Evolutionary conservation across 2,888 invertebrate species (phyloP).

Genomic region (Ectemnius lituratus): DNA sequence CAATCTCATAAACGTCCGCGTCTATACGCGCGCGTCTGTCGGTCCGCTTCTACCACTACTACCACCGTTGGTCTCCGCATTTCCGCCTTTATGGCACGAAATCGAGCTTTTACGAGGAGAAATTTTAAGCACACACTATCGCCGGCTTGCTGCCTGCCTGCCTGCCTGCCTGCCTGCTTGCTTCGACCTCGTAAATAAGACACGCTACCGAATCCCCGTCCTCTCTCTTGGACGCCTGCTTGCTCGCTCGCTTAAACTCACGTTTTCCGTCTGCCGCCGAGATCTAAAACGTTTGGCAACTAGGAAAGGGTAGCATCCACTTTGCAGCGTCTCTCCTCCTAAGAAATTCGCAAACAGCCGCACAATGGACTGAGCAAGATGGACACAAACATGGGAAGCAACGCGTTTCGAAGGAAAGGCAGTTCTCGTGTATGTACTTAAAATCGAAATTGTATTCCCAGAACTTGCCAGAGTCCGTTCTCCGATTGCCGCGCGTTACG

Average conservation of each 20-base stretch:
- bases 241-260: constrained; percentile 1
- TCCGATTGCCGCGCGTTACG: no score
- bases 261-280: no score
- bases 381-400: no score
- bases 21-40: background rate
- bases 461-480: no score
- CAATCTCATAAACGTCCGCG: constrained; percentile 7
- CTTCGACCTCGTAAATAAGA: constrained; percentile 42
- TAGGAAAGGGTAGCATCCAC: no score
- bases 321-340: no score
- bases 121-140: constrained; percentile 32
- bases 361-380: no score
- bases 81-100: constrained; percentile 10
- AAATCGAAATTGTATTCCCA: no score
- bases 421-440: no score
- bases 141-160: background rate
- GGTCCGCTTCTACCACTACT: background rate
- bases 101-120: constrained; percentile 36
- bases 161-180: background rate
- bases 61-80: background rate
- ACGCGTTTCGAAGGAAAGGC: no score
- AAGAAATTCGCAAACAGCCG: no score
- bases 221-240: background rate
- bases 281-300: no score
- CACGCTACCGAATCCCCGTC: constrained; percentile 18